Conservation (phyloP, 2,888 invertebrate species). For the Anorthoa munda region DNA sequence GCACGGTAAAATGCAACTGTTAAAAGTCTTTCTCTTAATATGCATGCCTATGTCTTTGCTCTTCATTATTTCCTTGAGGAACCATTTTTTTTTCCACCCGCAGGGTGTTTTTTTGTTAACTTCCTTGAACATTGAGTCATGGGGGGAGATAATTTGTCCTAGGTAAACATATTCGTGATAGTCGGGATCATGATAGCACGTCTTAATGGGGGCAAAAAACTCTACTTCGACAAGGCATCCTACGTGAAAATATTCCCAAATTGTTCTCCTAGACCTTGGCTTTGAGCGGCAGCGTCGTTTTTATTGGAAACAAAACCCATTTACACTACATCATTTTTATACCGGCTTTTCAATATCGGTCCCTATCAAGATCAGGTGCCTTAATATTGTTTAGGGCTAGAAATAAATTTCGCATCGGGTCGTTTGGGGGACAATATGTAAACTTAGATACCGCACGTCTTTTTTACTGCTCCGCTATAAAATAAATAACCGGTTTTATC, state of each 20-base stretch:
- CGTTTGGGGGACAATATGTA: conserved; percentile 70
- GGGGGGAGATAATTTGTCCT: no score
- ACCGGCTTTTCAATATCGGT: conserved; percentile 53
- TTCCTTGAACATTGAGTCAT: no score
- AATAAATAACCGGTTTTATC: conserved; percentile 80
- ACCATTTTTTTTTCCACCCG: no score
- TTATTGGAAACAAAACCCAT: conserved; percentile 42
- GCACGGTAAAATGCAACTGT: no score
- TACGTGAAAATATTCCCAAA: background rate
- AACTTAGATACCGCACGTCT: conserved; percentile 73
- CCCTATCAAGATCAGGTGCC: conserved; percentile 53
- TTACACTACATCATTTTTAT: conserved; percentile 59
- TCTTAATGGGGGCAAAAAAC: background rate
- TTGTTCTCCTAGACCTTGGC: background rate
- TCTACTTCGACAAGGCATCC: background rate
- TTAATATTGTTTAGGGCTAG: conserved; percentile 56
- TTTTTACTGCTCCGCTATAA: conserved; percentile 75
- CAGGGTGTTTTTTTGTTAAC: no score
- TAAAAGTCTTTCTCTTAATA: no score
- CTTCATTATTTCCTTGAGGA: no score
- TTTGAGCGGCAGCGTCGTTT: background rate
- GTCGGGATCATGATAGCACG: no score
- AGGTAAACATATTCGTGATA: no score
- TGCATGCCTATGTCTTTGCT: no score
- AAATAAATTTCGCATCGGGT: conserved; percentile 59